phyloP scores from a whole-genome alignment of 2,113 vertebrate genomes.

The Myrmecobius fasciatus region DNA sequence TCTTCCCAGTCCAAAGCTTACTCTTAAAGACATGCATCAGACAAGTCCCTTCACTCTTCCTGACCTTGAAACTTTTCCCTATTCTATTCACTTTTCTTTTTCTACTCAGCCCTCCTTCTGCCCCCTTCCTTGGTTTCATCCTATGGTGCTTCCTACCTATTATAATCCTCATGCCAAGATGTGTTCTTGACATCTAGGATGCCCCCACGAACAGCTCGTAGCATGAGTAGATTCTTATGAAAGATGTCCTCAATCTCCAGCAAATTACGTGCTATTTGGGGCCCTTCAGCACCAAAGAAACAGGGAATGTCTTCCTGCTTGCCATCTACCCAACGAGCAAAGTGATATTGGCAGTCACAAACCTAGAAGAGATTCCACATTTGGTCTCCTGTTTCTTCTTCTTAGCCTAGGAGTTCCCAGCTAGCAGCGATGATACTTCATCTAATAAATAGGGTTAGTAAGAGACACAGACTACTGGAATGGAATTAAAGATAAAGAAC shows the following conservation, averaged over 20 bases:
- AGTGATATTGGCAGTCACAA: constrained; percentile 91
- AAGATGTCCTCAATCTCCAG: constrained; percentile 87
- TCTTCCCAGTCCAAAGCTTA: not conserved
- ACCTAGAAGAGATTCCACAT: constrained; percentile 81
- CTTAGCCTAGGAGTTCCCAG: not conserved
- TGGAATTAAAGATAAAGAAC: not conserved
- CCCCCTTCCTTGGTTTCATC: not conserved
- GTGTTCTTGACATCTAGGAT: constrained; percentile 88
- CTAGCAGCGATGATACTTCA: not conserved
- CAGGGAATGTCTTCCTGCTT: constrained; percentile 82
- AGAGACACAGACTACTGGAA: not conserved
- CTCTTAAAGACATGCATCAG: not conserved
- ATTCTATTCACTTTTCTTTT: not conserved
- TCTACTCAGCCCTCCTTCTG: not conserved
- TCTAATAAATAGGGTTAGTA: not conserved
- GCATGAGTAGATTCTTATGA: constrained; percentile 79
- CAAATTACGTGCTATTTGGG: constrained; percentile 83
- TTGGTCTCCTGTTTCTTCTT: not conserved
- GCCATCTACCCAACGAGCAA: constrained; percentile 85
- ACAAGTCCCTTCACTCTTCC: not conserved
- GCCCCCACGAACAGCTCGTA: constrained; percentile 79
- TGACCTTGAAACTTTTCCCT: not conserved
- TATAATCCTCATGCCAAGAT: constrained; percentile 88
- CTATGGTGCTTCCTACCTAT: constrained; percentile 72
- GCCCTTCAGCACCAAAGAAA: constrained; percentile 84